Conservation (phyloP, 2,797 vertebrate species). For the Aselliscus stoliczkanus region DNA sequence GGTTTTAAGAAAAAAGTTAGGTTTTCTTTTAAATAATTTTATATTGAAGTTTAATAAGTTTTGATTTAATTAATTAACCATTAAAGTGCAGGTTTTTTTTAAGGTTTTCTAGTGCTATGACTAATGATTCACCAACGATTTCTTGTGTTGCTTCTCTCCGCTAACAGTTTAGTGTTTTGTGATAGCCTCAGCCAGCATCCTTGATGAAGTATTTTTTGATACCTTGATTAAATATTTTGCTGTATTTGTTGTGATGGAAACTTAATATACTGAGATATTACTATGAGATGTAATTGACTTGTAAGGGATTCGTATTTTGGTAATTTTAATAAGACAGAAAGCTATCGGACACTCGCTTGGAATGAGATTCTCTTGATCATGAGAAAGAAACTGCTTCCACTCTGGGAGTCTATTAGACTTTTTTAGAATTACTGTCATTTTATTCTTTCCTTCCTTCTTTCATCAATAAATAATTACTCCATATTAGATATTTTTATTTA, state of each 20-base stretch:
- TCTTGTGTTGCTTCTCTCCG: neutral
- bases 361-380: neutral
- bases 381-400: neutral
- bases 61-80: neutral
- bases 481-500: neutral
- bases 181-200: neutral
- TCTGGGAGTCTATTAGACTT: neutral
- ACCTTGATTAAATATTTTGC: neutral
- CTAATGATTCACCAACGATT: neutral
- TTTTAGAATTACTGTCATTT: neutral
- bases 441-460: neutral
- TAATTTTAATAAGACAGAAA: constrained; percentile 31
- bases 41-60: neutral
- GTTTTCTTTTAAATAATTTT: neutral
- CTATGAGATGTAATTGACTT: neutral
- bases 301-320: neutral
- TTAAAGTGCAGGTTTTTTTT: neutral
- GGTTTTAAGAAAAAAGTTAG: neutral
- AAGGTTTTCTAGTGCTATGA: neutral
- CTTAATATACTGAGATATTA: neutral
- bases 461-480: neutral
- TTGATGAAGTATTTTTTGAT: neutral
- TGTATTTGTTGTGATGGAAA: neutral
- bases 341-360: neutral
- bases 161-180: neutral